Conservation (phyloP, 2,113 vertebrate species). For the Mustelus asterias region DNA sequence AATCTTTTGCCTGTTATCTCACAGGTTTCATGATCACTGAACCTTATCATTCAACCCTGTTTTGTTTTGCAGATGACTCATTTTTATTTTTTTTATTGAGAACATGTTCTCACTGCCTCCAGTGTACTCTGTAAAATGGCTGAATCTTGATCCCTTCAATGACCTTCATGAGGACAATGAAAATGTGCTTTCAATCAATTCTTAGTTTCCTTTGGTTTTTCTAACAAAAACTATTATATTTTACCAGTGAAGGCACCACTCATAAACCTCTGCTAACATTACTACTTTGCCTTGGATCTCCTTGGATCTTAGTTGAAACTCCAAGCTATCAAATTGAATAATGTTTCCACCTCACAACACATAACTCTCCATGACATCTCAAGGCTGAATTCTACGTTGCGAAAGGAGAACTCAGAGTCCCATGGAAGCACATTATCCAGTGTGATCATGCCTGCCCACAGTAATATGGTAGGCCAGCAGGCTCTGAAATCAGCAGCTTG, state of each 20-base stretch:
- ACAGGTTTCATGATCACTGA: background rate
- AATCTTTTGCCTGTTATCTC: background rate
- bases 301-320: background rate
- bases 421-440: no score
- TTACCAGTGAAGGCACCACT: background rate
- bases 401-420: no score
- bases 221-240: background rate
- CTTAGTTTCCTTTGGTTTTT: background rate
- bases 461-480: no score
- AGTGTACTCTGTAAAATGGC: background rate
- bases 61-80: background rate
- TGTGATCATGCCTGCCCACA: no score
- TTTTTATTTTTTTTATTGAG: background rate
- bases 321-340: background rate
- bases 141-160: background rate
- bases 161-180: background rate
- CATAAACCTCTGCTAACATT: background rate
- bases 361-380: background rate
- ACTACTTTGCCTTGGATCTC: background rate
- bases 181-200: background rate
- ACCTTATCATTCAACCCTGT: background rate
- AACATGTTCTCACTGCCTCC: background rate
- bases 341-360: background rate
- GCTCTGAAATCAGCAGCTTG: no score
- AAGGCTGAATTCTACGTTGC: no score